phyloP scores from a whole-genome alignment of 1,140 invertebrate genomes.

The Calephelis nemesis region DNA sequence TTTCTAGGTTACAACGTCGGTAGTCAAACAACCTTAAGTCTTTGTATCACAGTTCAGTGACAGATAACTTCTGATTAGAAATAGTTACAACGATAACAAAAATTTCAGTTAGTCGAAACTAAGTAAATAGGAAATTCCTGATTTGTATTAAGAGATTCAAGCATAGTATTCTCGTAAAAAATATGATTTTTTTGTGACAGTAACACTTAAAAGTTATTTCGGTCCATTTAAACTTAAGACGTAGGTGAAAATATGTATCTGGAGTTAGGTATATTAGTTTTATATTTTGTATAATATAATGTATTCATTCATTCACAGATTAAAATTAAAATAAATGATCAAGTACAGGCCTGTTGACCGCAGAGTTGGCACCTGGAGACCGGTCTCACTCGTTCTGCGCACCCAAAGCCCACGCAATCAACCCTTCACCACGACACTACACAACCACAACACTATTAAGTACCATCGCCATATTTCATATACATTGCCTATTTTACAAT shows the following conservation, averaged over 20 bases:
- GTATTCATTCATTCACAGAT: conserved; percentile 24
- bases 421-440: conserved; percentile 43
- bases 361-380: conserved; percentile 63
- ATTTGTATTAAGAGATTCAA: too few species aligned
- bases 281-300: neutral
- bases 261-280: neutral
- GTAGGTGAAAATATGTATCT: neutral
- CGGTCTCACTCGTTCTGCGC: conserved; percentile 65
- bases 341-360: conserved; percentile 45
- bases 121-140: too few species aligned
- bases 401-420: conserved; percentile 67
- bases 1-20: too few species aligned
- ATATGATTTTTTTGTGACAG: too few species aligned
- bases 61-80: neutral
- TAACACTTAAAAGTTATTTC: too few species aligned
- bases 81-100: too few species aligned
- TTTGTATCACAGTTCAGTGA: neutral
- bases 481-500: neutral
- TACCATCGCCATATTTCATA: conserved; percentile 14
- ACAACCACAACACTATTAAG: conserved; percentile 36
- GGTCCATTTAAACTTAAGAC: neutral
- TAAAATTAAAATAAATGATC: conserved; percentile 40
- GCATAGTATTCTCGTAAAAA: too few species aligned
- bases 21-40: neutral
- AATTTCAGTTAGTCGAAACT: too few species aligned